A percentile compares a stretch with the other conserved stretches of the same genome.
These are phyloP conservation scores for Siphlonurus alternatus DNA, from an alignment of 2,888 invertebrate genomes.

Conservation along the genomic window DNA sequence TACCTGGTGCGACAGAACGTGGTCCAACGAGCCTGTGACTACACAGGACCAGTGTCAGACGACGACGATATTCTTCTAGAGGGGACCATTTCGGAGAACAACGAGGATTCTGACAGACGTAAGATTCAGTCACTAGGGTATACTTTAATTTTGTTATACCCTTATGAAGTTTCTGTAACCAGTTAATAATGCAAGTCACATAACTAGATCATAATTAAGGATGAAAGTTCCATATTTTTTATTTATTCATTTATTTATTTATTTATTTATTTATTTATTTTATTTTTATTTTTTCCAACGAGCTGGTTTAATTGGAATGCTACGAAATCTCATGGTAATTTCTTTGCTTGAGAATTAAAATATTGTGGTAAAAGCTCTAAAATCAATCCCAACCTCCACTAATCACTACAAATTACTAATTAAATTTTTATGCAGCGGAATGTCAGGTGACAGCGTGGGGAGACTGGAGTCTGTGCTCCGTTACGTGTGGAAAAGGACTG, in stretches of 20 bases:
- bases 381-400: too few relatives aligned
- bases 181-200: not conserved
- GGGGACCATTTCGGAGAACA: slow-evolving; percentile 37
- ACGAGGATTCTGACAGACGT: slow-evolving; percentile 50
- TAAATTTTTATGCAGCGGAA: slow-evolving; percentile 43
- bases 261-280: too few relatives aligned
- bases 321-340: too few relatives aligned
- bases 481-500: slow-evolving; percentile 74
- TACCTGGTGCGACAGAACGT: slow-evolving; percentile 49
- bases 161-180: not conserved
- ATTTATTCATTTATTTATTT: too few relatives aligned
- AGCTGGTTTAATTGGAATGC: too few relatives aligned
- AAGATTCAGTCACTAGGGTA: slow-evolving; percentile 27
- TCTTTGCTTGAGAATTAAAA: too few relatives aligned
- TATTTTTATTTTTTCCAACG: too few relatives aligned
- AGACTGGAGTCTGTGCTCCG: slow-evolving; percentile 65
- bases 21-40: slow-evolving; percentile 56
- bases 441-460: slow-evolving; percentile 63
- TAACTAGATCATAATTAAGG: too few relatives aligned
- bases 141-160: not conserved
- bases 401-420: too few relatives aligned
- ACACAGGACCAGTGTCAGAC: slow-evolving; percentile 22
- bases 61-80: slow-evolving; percentile 10
- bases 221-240: too few relatives aligned
- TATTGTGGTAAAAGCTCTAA: too few relatives aligned